Base-by-base conservation (phyloP, 2,888 invertebrate genomes). In the Meghimatium bilineatum region DNA sequence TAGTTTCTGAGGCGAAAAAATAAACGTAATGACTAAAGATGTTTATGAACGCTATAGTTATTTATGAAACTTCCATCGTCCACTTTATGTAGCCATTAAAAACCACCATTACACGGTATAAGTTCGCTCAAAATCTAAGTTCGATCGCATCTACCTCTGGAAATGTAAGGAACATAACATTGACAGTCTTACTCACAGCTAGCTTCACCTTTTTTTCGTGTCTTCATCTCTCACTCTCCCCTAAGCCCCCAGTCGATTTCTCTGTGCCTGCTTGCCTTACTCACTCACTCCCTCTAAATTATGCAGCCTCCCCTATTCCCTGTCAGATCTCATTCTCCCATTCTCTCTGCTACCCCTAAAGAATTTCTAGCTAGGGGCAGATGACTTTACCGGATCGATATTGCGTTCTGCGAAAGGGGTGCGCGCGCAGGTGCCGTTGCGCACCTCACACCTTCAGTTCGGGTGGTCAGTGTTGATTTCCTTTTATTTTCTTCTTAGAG, bases 341-440 rank as follows among this genome's bases (percentile, higher is more conserved):
- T 49, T 63, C 44, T 36, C 44, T 36, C 52, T 32, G 29, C 29
- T 52, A 36, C 69, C 69, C 34, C 69, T 67, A 20, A 69, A 67
- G 32, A 80, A 67, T 52, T 34, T n/a, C 34, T 80, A 32, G 69
- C 80, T 12, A 67, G 60, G 78, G 78, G 78, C 38, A 78, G 78
- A 66, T 78, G 67, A 66, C 78, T 78, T 66, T 44, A 5, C 5
- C 63, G n/a, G 36, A 80, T 80, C 80, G 69, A 80, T 80, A 69
- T 6, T 12, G 38, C 80, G n/a, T 14, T 80, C 80, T 34, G 80
- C 52, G 32, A 38, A 79, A 69, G 34, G 66, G 71, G 80, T 80
- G 80, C 80, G 80, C 71, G 80, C 80, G 80, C 80, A 80, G 80
- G 80, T 80, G 71, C 49, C 34, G 80, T 52, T 29, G 80, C 52